Evolutionary conservation across 2,113 vertebrate genomes (phyloP).

Genomic region (Pterophyllum scalare): DNA sequence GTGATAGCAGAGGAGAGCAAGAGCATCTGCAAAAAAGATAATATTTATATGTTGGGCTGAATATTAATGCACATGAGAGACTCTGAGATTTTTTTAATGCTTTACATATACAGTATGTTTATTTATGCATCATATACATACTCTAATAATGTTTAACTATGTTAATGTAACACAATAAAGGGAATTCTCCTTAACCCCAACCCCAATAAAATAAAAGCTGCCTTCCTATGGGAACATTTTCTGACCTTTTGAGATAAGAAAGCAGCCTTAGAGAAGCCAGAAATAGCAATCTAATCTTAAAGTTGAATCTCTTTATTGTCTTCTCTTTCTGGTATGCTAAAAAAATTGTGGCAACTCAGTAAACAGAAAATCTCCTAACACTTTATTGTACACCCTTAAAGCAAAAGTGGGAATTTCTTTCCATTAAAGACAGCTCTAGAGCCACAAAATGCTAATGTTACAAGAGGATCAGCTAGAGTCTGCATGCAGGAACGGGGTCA

Average conservation of each 20-base stretch:
- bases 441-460: constrained; percentile 8
- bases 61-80: background rate
- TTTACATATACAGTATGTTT: background rate
- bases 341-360: background rate
- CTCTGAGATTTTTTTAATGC: background rate
- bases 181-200: background rate
- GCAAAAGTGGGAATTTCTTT: background rate
- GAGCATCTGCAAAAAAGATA: background rate
- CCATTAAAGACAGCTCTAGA: background rate
- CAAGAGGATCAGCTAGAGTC: constrained; percentile 50
- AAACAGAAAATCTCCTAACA: background rate
- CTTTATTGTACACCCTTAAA: background rate
- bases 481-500: constrained; percentile 40
- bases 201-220: background rate
- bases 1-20: constrained; percentile 25
- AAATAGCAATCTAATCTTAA: background rate
- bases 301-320: background rate
- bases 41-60: constrained; percentile 21
- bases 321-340: background rate
- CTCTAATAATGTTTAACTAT: too few relatives aligned
- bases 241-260: background rate
- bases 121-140: too few relatives aligned
- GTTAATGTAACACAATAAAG: too few relatives aligned
- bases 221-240: background rate
- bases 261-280: background rate